Base-by-base conservation (phyloP, 2,888 invertebrate species). In the Margaritifera margaritifera region DNA sequence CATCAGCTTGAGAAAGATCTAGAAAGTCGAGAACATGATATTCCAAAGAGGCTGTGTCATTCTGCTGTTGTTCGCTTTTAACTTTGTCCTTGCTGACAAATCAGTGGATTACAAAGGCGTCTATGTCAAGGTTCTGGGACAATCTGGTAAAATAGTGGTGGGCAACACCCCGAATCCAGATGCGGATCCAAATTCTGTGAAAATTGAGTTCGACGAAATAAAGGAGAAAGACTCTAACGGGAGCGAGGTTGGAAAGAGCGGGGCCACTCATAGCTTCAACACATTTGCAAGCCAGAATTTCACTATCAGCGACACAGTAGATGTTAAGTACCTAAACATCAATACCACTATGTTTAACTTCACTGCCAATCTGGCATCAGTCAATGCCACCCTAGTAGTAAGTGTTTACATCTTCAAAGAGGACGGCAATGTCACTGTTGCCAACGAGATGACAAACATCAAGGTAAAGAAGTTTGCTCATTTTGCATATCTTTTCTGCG, bases 101-200 rank as follows among this genome's bases (percentile, higher is more conserved):
- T 11, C 4, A 11, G 11, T 2, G 11, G 15, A 42, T 15, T 42
- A 42, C 42, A 42, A 1, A 8, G 42, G 42, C 11, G 11, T 42
- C 42, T 11, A 15, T 15, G 15, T 42, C 42, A 59, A 60, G 27
- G 64, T 60, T 50, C 55, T 64, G 24, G 64, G 54, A 25, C 31
- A 50, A 25, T 68, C 68, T 20, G 68, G 68, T 15, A 64, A 58
- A 50, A 68, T 62, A 31, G n/a, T 25, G 20, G 42, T 68, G 1
- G 68, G 68, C 25, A 53, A 50, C 20, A 18, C 31, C 4, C 5
- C 20, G 50, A 68, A 68, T 42, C 53, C 54, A 8, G 58, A 56
- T 19, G n/a, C 19, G 20, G 68, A 68, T 55, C 63, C 63, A 19
- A 64, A 68, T 60, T 31, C 59, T 6, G 50, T 68, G 8, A 50